Evolutionary conservation across 2,797 vertebrate species (phyloP).

Genomic region (Aphelocoma californica): DNA sequence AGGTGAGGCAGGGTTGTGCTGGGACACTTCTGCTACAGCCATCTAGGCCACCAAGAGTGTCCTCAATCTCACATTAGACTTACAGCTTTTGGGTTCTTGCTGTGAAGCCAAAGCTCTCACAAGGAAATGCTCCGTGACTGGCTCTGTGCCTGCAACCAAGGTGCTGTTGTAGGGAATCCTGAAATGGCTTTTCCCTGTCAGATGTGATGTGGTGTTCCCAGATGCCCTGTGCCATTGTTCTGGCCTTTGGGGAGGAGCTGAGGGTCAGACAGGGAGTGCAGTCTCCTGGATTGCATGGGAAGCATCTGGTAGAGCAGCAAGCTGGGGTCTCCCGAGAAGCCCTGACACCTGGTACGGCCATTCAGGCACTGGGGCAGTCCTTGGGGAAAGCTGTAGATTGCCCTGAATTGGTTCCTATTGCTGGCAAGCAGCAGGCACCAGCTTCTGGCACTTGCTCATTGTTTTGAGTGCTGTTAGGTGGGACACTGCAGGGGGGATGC

Average conservation of each 20-base stretch:
- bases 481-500: background rate
- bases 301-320: background rate
- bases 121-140: background rate
- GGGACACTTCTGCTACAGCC: background rate
- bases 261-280: background rate
- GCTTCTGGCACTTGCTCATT: background rate
- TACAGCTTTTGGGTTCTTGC: background rate
- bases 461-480: constrained; percentile 25
- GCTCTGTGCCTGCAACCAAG: background rate
- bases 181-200: background rate
- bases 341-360: fast-evolving
- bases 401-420: background rate
- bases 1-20: background rate
- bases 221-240: background rate
- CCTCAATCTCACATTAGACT: background rate
- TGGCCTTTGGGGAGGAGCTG: background rate
- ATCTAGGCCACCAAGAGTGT: background rate
- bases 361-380: background rate
- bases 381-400: background rate
- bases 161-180: background rate
- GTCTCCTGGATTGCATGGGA: background rate
- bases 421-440: background rate
- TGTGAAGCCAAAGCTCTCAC: background rate
- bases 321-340: background rate
- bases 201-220: background rate